These are phyloP conservation scores for Deroplatys truncata DNA, from an alignment of 2,888 invertebrate species.

Conservation along the genomic window DNA sequence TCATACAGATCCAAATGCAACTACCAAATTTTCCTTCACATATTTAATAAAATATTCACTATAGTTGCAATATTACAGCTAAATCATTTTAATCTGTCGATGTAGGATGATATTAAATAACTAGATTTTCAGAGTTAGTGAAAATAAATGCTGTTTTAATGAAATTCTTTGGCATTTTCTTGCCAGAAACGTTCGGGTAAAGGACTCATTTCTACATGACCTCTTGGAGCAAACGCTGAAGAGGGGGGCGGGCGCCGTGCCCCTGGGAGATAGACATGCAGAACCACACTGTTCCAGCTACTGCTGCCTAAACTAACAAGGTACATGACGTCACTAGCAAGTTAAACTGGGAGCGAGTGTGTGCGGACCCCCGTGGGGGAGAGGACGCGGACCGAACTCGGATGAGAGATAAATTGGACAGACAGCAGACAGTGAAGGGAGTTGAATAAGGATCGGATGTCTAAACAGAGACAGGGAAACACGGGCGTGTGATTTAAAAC, in stretches of 20 bases:
- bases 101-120: too few species aligned
- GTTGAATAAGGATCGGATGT: neutral
- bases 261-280: neutral
- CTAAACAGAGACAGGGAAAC: neutral
- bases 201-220: neutral
- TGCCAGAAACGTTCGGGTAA: neutral
- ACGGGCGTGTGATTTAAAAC: neutral
- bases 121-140: too few species aligned
- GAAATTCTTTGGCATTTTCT: too few species aligned
- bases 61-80: too few species aligned
- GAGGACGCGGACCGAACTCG: neutral
- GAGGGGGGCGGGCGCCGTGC: neutral
- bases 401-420: slow-evolving; percentile 1
- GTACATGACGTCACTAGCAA: neutral
- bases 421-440: neutral
- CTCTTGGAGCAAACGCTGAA: neutral
- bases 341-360: neutral
- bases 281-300: neutral
- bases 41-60: too few species aligned
- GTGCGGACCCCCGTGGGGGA: neutral
- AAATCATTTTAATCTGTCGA: too few species aligned
- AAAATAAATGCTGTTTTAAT: too few species aligned
- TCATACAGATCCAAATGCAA: too few species aligned
- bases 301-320: neutral
- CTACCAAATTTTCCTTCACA: too few species aligned